A percentile compares a stretch with the other conserved stretches of the same genome.
Evolutionary conservation across 92 coral and sea anemone genomes (phyloP).

Genomic region (Hydrozoanthus gracilis): DNA sequence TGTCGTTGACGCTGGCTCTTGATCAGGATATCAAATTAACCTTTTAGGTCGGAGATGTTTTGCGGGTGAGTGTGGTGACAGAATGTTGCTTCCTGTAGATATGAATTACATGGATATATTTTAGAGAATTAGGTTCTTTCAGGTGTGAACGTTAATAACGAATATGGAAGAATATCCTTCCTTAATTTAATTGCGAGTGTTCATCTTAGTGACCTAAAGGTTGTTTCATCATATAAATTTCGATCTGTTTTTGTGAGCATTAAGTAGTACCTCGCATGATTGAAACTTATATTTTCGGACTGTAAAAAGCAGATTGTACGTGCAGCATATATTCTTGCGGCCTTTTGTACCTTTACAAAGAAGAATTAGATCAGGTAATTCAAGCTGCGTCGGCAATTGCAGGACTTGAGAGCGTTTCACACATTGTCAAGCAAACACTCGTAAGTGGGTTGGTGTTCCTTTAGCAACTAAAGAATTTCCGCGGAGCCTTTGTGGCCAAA

Average conservation of each 20-base stretch:
- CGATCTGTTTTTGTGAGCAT: not conserved
- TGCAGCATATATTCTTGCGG: not conserved
- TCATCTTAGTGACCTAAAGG: not conserved
- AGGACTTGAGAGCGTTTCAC: constrained; percentile 28
- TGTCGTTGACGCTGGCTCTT: not conserved
- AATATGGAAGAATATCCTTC: constrained; percentile 29
- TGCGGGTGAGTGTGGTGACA: not conserved
- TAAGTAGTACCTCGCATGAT: not conserved
- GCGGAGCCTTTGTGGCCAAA: constrained; percentile 20
- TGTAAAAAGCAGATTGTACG: not conserved
- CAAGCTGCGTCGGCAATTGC: constrained; percentile 14
- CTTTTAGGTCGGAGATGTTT: not conserved
- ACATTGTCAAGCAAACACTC: constrained; percentile 26
- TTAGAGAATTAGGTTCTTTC: constrained; percentile 10
- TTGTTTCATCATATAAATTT: not conserved
- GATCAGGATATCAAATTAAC: not conserved
- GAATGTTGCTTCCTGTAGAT: not conserved
- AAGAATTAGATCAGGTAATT: not conserved
- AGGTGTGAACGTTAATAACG: constrained; percentile 9
- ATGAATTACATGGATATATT: not conserved
- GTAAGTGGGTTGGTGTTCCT: not conserved
- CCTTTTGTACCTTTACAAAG: not conserved
- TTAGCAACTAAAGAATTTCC: constrained; percentile 42
- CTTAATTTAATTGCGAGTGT: constrained; percentile 1
- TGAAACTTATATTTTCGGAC: not conserved